These are phyloP conservation scores for Drepana arcuata DNA, from an alignment of 1,140 invertebrate species.

Conservation along the genomic window DNA sequence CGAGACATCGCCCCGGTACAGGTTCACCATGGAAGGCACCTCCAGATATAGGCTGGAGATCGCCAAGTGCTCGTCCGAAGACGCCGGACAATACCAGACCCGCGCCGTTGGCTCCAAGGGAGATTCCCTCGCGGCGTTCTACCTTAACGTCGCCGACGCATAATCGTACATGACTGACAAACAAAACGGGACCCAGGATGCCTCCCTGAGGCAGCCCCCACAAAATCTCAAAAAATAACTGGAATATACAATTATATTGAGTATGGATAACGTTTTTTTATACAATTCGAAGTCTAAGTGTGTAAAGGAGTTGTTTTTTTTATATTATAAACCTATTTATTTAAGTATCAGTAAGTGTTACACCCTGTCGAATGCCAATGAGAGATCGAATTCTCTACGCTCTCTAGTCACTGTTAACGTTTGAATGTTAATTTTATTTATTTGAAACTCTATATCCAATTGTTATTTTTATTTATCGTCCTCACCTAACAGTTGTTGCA, in stretches of 20 bases:
- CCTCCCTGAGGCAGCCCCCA: conserved; percentile 31
- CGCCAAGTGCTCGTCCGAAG: conserved; percentile 81
- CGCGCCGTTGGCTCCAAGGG: conserved; percentile 89
- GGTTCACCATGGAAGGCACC: conserved; percentile 84
- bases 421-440: conserved; percentile 50
- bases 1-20: conserved; percentile 83
- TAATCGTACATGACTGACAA: conserved; percentile 26
- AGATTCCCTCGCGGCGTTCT: conserved; percentile 87
- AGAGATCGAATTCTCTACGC: conserved; percentile 41
- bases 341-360: conserved; percentile 67
- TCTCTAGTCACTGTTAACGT: conserved; percentile 61
- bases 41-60: conserved; percentile 85
- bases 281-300: conserved; percentile 60
- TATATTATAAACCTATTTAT: conserved; percentile 57
- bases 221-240: conserved; percentile 12
- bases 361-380: conserved; percentile 60
- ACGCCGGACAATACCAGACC: conserved; percentile 92
- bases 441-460: conserved; percentile 34
- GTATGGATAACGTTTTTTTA: conserved; percentile 51
- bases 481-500: conserved; percentile 52
- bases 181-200: conserved; percentile 23
- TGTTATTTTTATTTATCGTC: conserved; percentile 46
- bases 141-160: conserved; percentile 81
- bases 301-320: conserved; percentile 52
- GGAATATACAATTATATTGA: conserved; percentile 29